These are phyloP conservation scores for Phrynocephalus forsythii DNA, from an alignment of 2,797 vertebrate species.

Conservation along the genomic window DNA sequence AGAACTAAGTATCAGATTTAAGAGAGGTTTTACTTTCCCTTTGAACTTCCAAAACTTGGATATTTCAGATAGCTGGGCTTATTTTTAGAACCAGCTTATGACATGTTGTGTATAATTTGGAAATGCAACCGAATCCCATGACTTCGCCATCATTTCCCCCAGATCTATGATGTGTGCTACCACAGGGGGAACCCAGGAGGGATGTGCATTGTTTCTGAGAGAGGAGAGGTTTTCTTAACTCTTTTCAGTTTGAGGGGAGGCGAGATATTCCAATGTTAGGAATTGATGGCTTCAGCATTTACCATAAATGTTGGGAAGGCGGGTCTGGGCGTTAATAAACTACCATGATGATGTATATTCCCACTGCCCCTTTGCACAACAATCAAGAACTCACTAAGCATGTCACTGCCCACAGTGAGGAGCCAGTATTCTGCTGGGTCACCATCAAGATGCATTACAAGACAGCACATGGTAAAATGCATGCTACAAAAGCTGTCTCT, in stretches of 20 bases:
- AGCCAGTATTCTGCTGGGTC: conserved; percentile 38
- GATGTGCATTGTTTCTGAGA: not conserved
- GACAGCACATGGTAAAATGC: conserved; percentile 67
- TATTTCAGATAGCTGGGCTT: conserved; percentile 69
- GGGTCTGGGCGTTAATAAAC: conserved; percentile 42
- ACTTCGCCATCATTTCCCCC: conserved; percentile 41
- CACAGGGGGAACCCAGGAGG: conserved; percentile 17
- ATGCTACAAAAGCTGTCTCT: conserved; percentile 60
- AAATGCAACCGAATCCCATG: conserved; percentile 55
- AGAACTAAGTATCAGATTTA: conserved; percentile 58
- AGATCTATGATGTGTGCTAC: conserved; percentile 37
- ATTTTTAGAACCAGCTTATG: conserved; percentile 49
- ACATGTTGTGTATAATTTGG: conserved; percentile 53
- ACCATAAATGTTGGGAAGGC: conserved; percentile 18
- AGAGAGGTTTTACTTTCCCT: conserved; percentile 58
- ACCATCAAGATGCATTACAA: conserved; percentile 26
- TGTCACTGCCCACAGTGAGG: conserved; percentile 59
- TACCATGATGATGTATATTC: not conserved
- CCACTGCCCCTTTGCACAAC: conserved; percentile 19
- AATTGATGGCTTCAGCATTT: not conserved
- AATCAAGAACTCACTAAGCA: conserved; percentile 55
- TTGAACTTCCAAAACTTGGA: conserved; percentile 72
- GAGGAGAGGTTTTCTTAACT: conserved; percentile 48
- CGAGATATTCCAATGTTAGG: not conserved
- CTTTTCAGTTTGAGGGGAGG: conserved; percentile 45